Conservation (phyloP, 2,797 vertebrate genomes). For the Danio tinwini region DNA sequence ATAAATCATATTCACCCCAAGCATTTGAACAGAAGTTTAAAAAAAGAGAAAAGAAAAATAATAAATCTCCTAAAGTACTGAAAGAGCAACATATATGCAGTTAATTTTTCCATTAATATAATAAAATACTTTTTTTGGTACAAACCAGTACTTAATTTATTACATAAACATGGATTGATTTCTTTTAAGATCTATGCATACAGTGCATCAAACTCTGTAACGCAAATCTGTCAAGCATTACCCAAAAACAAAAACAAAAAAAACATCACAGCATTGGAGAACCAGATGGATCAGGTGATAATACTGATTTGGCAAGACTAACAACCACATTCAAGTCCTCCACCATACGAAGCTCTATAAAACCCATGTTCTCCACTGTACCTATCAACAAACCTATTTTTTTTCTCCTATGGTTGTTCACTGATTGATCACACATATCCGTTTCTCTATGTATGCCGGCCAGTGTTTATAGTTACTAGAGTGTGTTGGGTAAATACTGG, state of each 20-base stretch:
- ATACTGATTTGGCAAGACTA: background rate
- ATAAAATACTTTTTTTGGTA: background rate
- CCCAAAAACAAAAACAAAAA: no score
- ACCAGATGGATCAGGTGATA: constrained; percentile 24
- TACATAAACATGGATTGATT: constrained; percentile 16
- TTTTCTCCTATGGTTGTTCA: constrained; percentile 20
- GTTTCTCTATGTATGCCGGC: constrained; percentile 58
- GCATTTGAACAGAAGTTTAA: background rate
- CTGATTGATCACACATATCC: constrained; percentile 64
- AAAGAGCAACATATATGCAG: background rate
- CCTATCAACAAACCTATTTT: constrained; percentile 39
- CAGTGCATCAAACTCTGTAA: background rate
- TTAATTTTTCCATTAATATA: background rate
- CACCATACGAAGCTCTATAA: constrained; percentile 19
- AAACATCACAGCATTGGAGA: background rate
- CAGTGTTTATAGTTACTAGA: constrained; percentile 65
- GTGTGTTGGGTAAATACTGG: constrained; percentile 63
- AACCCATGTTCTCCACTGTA: constrained; percentile 33
- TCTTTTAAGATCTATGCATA: constrained; percentile 20
- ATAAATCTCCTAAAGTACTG: background rate
- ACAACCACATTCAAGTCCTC: constrained; percentile 10
- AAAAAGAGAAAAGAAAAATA: background rate
- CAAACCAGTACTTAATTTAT: background rate
- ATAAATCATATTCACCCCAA: background rate
- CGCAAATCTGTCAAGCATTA: constrained; percentile 31